Conservation (phyloP, 2,797 vertebrate genomes). For the Eidolon dupreanum region DNA sequence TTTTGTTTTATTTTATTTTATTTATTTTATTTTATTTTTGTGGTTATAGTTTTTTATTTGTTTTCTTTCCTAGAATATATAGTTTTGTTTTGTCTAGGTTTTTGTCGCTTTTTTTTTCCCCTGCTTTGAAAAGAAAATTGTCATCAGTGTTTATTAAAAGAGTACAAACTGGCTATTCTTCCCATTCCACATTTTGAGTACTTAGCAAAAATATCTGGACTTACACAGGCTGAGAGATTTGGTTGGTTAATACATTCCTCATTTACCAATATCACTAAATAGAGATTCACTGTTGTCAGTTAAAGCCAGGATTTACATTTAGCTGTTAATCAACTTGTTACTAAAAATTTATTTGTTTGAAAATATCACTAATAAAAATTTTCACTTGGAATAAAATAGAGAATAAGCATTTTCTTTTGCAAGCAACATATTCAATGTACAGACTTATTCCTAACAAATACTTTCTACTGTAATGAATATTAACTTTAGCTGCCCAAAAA, state of each 20-base stretch:
- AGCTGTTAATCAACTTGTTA: neutral
- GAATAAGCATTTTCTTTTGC: conserved; percentile 23
- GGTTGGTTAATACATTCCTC: neutral
- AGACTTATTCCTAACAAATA: neutral
- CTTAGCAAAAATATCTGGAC: neutral
- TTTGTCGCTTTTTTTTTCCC: conserved; percentile 53
- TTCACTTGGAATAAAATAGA: neutral
- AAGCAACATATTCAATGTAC: neutral
- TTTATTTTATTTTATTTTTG: neutral
- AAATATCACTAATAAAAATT: neutral
- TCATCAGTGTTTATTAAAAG: conserved; percentile 32
- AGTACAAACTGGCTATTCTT: neutral
- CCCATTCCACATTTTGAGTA: neutral
- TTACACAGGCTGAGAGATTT: conserved; percentile 18
- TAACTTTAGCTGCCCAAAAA: neutral
- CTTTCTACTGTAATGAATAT: neutral
- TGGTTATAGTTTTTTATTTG: too few relatives aligned
- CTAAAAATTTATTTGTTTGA: conserved; percentile 35
- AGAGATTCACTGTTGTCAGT: neutral
- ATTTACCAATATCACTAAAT: neutral
- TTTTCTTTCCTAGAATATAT: neutral
- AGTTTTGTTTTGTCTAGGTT: neutral
- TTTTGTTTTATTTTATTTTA: neutral
- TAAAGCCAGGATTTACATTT: neutral
- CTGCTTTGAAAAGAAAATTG: conserved; percentile 48